A percentile compares a stretch with the other conserved stretches of the same genome.
Evolutionary conservation across 2,797 vertebrate genomes (phyloP).

Genomic region (Fistularia tabacaria): DNA sequence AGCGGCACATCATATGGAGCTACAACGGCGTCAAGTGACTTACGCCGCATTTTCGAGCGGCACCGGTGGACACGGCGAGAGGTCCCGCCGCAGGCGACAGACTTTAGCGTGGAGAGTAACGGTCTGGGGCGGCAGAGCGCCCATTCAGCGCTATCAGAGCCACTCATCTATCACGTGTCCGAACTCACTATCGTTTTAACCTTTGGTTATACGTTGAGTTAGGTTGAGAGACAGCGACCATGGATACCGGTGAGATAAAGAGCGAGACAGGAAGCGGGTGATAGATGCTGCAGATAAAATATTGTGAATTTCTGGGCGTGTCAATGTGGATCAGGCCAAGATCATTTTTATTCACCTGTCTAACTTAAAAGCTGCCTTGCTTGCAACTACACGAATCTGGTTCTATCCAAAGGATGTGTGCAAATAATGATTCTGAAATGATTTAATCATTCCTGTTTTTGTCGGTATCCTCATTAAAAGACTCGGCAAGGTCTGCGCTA

Average conservation of each 20-base stretch:
- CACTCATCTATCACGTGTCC: conserved; percentile 43
- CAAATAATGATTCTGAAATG: too few species aligned
- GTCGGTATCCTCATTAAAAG: too few species aligned
- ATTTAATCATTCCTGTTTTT: too few species aligned
- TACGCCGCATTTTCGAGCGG: too few species aligned
- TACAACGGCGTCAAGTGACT: too few species aligned
- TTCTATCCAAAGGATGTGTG: too few species aligned
- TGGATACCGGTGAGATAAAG: conserved; percentile 38
- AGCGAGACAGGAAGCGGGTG: conserved; percentile 7
- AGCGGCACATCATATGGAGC: too few species aligned
- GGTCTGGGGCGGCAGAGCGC: conserved; percentile 37
- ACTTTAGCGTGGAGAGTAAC: conserved; percentile 20
- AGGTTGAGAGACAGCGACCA: conserved; percentile 41
- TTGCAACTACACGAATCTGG: too few species aligned
- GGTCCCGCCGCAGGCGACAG: conserved; percentile 11
- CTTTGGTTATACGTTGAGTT: conserved; percentile 37
- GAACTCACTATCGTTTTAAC: conserved; percentile 50
- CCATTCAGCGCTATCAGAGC: conserved; percentile 38
- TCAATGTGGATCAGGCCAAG: too few species aligned
- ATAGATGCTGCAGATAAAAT: conserved; percentile 11
- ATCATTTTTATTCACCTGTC: too few species aligned
- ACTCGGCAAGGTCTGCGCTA: neutral
- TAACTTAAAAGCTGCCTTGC: too few species aligned
- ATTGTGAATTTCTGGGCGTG: neutral
- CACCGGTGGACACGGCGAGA: too few species aligned